These are phyloP conservation scores for Eristalis tenax DNA, from an alignment of 2,888 invertebrate genomes.

Conservation along the genomic window DNA sequence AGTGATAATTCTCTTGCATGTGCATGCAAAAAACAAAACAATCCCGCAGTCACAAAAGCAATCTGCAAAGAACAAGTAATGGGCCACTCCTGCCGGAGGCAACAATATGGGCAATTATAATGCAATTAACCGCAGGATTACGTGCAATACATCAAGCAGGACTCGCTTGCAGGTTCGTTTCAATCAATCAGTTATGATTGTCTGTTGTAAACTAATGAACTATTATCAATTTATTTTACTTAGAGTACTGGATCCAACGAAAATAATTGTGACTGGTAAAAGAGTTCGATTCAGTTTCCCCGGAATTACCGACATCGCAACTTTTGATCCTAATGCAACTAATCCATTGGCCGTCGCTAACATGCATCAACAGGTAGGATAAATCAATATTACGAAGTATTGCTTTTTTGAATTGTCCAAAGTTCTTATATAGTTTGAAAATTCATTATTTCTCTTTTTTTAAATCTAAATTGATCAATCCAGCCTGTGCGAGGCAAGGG, in stretches of 20 bases:
- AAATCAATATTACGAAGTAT: neutral
- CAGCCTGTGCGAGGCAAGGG: too few species aligned
- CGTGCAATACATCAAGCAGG: slow-evolving; percentile 92
- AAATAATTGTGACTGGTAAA: slow-evolving; percentile 91
- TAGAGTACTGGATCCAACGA: slow-evolving; percentile 94
- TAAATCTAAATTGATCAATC: too few species aligned
- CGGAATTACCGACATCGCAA: slow-evolving; percentile 90
- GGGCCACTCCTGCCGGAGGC: slow-evolving; percentile 92
- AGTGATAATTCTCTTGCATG: slow-evolving; percentile 46
- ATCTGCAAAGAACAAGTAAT: slow-evolving; percentile 83
- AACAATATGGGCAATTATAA: slow-evolving; percentile 96
- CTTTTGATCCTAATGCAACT: slow-evolving; percentile 86
- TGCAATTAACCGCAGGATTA: slow-evolving; percentile 96
- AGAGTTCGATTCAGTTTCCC: slow-evolving; percentile 91
- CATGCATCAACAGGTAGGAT: slow-evolving; percentile 85
- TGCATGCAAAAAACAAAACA: slow-evolving; percentile 5
- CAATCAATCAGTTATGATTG: slow-evolving; percentile 8
- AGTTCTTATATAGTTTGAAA: too few species aligned
- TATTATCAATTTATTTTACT: slow-evolving; percentile 34
- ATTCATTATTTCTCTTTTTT: too few species aligned
- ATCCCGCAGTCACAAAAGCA: slow-evolving; percentile 80
- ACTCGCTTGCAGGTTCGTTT: slow-evolving; percentile 84
- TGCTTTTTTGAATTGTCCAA: too few species aligned
- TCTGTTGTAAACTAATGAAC: neutral
- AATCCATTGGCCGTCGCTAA: slow-evolving; percentile 86